phyloP scores from a whole-genome alignment of 2,888 invertebrate genomes.

The Torymus tubicola region DNA sequence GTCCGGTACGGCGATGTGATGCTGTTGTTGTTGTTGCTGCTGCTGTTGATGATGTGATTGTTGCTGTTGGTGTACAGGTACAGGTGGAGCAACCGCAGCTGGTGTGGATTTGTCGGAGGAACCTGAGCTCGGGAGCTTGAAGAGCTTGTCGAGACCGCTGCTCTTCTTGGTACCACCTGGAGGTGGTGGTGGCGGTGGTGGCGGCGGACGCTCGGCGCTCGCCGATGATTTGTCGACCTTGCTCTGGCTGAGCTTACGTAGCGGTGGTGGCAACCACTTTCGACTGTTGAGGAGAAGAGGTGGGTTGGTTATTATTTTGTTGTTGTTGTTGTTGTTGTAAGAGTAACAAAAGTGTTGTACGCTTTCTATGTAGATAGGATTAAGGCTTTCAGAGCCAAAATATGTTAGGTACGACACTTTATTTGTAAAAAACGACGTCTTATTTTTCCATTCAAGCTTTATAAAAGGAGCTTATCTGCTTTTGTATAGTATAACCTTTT shows the following conservation, averaged over 20 bases:
- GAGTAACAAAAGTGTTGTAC: too few species aligned
- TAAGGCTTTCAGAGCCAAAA: too few species aligned
- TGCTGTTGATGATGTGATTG: constrained; percentile 74
- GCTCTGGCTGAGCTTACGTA: constrained; percentile 92
- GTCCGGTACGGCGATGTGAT: constrained; percentile 56
- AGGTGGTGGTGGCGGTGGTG: constrained; percentile 65
- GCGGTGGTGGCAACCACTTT: constrained; percentile 92
- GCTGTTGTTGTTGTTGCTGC: constrained; percentile 64
- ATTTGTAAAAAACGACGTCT: too few species aligned
- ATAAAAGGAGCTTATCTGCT: too few species aligned
- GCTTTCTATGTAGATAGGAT: too few species aligned
- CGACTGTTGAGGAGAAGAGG: constrained; percentile 78
- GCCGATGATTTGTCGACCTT: constrained; percentile 86
- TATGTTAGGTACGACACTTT: too few species aligned
- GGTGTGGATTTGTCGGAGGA: constrained; percentile 63
- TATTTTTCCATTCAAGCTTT: too few species aligned
- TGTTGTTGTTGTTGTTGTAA: too few species aligned
- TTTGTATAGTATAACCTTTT: too few species aligned
- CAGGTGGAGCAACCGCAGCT: too few species aligned
- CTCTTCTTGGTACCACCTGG: constrained; percentile 82
- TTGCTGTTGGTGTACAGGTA: constrained; percentile 38
- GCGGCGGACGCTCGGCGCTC: constrained; percentile 67
- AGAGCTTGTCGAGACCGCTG: constrained; percentile 90
- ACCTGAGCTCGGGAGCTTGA: constrained; percentile 81
- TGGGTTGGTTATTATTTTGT: not conserved